phyloP scores from a whole-genome alignment of 2,888 invertebrate genomes.

The Tolmerus cingulatus region DNA sequence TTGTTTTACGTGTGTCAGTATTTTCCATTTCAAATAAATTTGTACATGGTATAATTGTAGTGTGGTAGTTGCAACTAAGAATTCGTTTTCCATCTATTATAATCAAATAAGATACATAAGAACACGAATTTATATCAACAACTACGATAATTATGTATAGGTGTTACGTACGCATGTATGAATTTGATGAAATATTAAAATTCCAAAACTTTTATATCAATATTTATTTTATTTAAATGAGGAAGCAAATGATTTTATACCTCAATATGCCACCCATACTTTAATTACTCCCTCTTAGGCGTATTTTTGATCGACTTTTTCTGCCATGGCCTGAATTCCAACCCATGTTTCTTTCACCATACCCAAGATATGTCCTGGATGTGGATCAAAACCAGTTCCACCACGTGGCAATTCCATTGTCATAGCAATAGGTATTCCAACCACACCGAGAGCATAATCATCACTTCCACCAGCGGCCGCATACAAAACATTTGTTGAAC shows the following conservation, averaged over 20 bases:
- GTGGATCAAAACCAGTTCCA: conserved; percentile 69
- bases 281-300: not conserved
- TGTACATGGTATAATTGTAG: too few relatives aligned
- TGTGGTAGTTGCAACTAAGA: too few relatives aligned
- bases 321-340: conserved; percentile 60
- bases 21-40: too few relatives aligned
- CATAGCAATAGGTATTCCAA: conserved; percentile 68
- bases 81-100: too few relatives aligned
- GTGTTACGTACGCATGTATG: too few relatives aligned
- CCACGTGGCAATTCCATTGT: conserved; percentile 71
- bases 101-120: too few relatives aligned
- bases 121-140: too few relatives aligned
- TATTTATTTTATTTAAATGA: not conserved
- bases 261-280: not conserved
- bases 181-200: too few relatives aligned
- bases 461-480: conserved; percentile 70
- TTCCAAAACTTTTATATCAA: too few relatives aligned
- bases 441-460: conserved; percentile 70
- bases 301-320: conserved; percentile 56
- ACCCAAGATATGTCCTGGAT: conserved; percentile 66
- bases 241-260: not conserved
- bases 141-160: too few relatives aligned
- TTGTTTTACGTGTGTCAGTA: too few relatives aligned
- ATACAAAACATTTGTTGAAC: conserved; percentile 64
- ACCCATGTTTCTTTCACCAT: conserved; percentile 70